A percentile compares a stretch with the other conserved stretches of the same genome.
These are phyloP conservation scores for Coelopa pilipes DNA, from an alignment of 2,888 invertebrate species.

Conservation along the genomic window DNA sequence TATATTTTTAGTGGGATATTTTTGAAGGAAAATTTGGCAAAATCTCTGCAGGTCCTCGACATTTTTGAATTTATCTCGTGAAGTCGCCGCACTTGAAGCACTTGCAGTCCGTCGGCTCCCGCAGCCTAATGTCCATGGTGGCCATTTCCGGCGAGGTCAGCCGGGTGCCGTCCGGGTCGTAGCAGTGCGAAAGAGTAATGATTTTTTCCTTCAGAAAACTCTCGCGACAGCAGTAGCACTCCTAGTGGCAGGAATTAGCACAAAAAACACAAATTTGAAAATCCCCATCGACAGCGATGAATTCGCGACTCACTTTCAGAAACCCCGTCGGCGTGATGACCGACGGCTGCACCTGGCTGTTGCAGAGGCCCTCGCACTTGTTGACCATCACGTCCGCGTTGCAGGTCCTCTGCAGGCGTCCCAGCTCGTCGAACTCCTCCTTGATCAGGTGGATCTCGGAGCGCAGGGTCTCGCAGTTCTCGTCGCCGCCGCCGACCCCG, in stretches of 20 bases:
- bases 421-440: constrained; percentile 91
- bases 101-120: constrained; percentile 89
- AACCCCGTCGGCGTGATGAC: constrained; percentile 90
- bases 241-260: constrained; percentile 66
- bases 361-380: constrained; percentile 94
- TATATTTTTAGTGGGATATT: background rate
- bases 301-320: constrained; percentile 72
- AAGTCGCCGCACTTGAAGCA: constrained; percentile 91
- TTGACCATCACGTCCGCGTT: constrained; percentile 90
- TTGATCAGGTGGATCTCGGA: constrained; percentile 89
- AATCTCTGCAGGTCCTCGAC: too few species aligned
- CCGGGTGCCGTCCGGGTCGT: constrained; percentile 86
- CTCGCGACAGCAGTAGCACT: constrained; percentile 92
- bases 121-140: constrained; percentile 83
- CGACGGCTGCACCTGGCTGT: constrained; percentile 91
- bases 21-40: too few species aligned
- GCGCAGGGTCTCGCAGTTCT: constrained; percentile 86
- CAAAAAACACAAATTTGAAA: constrained; percentile 26
- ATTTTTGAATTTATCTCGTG: constrained; percentile 71
- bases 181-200: constrained; percentile 85
- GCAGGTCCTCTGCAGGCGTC: constrained; percentile 85
- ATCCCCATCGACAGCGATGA: background rate
- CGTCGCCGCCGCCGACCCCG: constrained; percentile 69
- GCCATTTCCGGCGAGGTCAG: constrained; percentile 77
- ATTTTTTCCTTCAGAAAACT: constrained; percentile 84